phyloP scores from a whole-genome alignment of 1,140 invertebrate genomes.

The Caenorhabditis briggsae region DNA sequence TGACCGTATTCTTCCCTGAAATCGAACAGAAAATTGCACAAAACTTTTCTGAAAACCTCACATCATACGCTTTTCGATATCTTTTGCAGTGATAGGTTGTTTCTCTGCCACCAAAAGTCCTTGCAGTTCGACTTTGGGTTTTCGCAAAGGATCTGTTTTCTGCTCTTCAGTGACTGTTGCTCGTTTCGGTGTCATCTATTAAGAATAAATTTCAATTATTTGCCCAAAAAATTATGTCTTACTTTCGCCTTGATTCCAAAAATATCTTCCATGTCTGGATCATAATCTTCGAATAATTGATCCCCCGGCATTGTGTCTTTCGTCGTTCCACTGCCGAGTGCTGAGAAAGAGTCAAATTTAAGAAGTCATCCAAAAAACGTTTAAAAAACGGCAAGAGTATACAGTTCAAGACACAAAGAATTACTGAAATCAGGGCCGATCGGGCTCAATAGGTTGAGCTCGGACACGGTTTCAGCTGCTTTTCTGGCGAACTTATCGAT shows the following conservation, averaged over 20 bases:
- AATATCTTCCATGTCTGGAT: conserved; percentile 20
- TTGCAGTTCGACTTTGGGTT: conserved; percentile 17
- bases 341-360: no score
- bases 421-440: no score
- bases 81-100: conserved; percentile 2
- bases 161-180: conserved; percentile 1
- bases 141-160: conserved; percentile 14
- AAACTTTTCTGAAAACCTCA: background rate
- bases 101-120: conserved; percentile 19
- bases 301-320: background rate
- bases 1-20: conserved; percentile 1
- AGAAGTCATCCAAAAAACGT: no score
- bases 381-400: no score
- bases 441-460: no score
- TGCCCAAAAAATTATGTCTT: background rate
- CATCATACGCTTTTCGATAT: conserved; percentile 10
- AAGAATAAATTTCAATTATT: background rate
- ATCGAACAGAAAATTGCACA: background rate
- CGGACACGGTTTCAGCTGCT: no score
- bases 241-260: background rate
- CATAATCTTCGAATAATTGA: background rate
- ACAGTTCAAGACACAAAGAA: no score
- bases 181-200: background rate
- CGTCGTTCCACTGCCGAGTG: no score
- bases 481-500: no score